These are phyloP conservation scores for Chelon labrosus DNA, from an alignment of 2,797 vertebrate species.

Conservation along the genomic window DNA sequence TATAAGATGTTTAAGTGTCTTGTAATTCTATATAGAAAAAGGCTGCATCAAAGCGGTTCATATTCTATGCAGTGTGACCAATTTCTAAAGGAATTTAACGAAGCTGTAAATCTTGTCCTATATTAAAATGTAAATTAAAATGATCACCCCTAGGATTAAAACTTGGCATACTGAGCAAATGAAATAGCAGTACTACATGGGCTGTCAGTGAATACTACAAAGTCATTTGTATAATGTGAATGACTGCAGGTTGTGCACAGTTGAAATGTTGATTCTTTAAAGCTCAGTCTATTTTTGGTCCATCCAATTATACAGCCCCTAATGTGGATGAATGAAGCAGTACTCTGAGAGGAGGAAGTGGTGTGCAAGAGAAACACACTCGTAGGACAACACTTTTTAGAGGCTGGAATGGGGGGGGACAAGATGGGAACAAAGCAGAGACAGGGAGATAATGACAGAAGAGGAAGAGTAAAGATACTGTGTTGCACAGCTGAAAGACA, in stretches of 20 bases:
- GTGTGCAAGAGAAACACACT: slow-evolving; percentile 3
- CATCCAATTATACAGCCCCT: slow-evolving; percentile 29
- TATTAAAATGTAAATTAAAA: slow-evolving; percentile 52
- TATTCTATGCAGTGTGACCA: slow-evolving; percentile 22
- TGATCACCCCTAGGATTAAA: slow-evolving; percentile 1
- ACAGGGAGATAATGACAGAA: slow-evolving; percentile 53
- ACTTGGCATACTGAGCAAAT: not conserved
- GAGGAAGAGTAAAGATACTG: slow-evolving; percentile 51
- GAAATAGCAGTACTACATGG: slow-evolving; percentile 20
- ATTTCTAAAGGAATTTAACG: slow-evolving; percentile 29
- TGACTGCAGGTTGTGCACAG: slow-evolving; percentile 19
- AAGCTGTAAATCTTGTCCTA: slow-evolving; percentile 18
- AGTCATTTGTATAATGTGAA: slow-evolving; percentile 23
- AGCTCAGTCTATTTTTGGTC: not conserved
- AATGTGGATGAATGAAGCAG: slow-evolving; percentile 33
- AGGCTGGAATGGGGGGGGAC: slow-evolving; percentile 31
- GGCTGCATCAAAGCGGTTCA: slow-evolving; percentile 13
- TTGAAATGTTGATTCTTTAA: slow-evolving; percentile 12
- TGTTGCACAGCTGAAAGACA: slow-evolving; percentile 54
- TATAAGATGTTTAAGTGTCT: slow-evolving; percentile 25
- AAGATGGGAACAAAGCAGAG: slow-evolving; percentile 51
- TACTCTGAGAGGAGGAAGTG: slow-evolving; percentile 19
- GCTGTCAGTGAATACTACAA: slow-evolving; percentile 19
- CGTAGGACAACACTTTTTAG: slow-evolving; percentile 25
- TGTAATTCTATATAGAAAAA: slow-evolving; percentile 15